Percentiles rank a stretch among this genome's conserved stretches.
Evolutionary conservation across 2,888 invertebrate genomes (phyloP).

Genomic region (Tuberolachnus salignus): DNA sequence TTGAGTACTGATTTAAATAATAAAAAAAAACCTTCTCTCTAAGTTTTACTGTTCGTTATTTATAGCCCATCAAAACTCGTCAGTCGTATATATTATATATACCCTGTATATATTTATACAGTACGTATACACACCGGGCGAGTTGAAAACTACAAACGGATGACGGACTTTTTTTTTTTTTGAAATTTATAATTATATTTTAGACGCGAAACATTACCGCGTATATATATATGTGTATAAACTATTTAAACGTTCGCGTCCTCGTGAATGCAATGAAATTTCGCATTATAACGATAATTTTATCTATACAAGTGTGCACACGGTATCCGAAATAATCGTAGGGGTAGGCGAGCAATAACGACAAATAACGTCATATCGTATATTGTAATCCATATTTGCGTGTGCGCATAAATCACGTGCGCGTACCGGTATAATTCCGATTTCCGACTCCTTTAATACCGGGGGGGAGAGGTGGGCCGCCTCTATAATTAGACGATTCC

Average conservation of each 20-base stretch:
- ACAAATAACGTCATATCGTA: neutral
- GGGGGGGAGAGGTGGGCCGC: no score
- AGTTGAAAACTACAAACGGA: neutral
- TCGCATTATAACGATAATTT: neutral
- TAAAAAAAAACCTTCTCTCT: no score
- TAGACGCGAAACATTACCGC: neutral
- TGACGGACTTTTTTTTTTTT: conserved; percentile 9
- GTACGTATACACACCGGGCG: neutral
- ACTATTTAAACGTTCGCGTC: neutral
- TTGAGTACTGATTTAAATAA: no score
- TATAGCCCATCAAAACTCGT: no score
- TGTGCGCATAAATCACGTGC: no score
- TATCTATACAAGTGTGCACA: no score
- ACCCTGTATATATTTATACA: no score
- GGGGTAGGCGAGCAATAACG: neutral
- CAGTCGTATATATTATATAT: no score
- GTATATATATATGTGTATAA: no score
- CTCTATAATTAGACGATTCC: conserved; percentile 16
- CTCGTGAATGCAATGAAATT: no score
- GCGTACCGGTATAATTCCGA: conserved; percentile 25
- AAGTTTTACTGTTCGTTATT: no score
- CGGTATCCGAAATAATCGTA: neutral
- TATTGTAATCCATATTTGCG: neutral
- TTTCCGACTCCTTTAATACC: neutral
- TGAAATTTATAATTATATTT: neutral